A percentile compares a stretch with the other conserved stretches of the same genome.
These are phyloP conservation scores for Rhinoderma darwinii DNA, from an alignment of 2,113 vertebrate genomes.

Conservation along the genomic window DNA sequence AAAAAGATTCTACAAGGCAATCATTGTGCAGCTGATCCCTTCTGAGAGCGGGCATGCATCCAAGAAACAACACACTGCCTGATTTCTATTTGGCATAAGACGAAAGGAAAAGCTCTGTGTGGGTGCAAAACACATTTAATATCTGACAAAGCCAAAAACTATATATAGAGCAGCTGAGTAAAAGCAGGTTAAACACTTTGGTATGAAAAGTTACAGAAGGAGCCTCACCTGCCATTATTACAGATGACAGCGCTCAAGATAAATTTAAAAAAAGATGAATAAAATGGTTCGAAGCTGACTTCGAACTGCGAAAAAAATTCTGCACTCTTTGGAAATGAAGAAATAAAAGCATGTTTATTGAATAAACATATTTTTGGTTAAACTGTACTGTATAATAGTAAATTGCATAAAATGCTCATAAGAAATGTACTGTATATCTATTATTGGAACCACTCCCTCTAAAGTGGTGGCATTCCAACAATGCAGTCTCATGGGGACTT, in stretches of 20 bases:
- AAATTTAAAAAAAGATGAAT: neutral
- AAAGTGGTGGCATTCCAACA: too few species aligned
- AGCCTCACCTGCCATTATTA: neutral
- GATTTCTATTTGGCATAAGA: slow-evolving; percentile 32
- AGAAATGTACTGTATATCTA: too few species aligned
- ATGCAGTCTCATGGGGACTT: too few species aligned
- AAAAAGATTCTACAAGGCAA: slow-evolving; percentile 28
- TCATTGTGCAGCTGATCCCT: slow-evolving; percentile 24
- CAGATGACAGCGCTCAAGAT: neutral
- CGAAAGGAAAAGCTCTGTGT: slow-evolving; percentile 27
- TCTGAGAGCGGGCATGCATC: slow-evolving; percentile 13
- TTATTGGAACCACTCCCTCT: too few species aligned
- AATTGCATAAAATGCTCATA: too few species aligned
- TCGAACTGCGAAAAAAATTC: too few species aligned
- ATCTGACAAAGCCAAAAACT: slow-evolving; percentile 28
- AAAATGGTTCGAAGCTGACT: neutral
- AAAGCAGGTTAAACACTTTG: slow-evolving; percentile 29
- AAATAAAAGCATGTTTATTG: too few species aligned
- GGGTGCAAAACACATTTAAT: slow-evolving; percentile 24
- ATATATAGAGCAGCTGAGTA: slow-evolving; percentile 25
- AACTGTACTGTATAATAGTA: too few species aligned
- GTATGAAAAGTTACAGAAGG: neutral
- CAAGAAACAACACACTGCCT: slow-evolving; percentile 42
- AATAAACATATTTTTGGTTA: neutral
- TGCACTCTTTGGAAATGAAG: neutral